Evolutionary conservation across 2,888 invertebrate genomes (phyloP), one percentile per base, ranked within the genome.

Genomic region (Pterostichus niger): DNA sequence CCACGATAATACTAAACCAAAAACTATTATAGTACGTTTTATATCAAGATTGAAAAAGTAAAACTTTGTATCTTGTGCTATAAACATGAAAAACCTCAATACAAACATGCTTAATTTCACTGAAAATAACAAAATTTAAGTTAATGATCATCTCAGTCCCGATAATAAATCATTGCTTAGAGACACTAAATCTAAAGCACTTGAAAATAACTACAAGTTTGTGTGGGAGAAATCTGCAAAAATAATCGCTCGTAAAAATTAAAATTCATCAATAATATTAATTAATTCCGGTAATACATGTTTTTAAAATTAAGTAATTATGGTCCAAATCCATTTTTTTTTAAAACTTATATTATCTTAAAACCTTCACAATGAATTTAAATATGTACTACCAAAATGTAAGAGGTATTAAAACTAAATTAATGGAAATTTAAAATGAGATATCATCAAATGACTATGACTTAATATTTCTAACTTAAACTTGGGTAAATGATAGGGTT

Each of bases 11-110:
- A 24, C 52, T 15, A 15, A 15, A 7, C 75, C 49, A 5, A 46
- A 54, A 76, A 76, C 52, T 54, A 54, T 76, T 6, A 76, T 76
- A 24, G 76, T 76, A 24, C 24, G 56, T 2, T 76, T 54, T 17
- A 52, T 17, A 0, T 52, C 54, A 33, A 52, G 54, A 76, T n/a
- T 54, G 11, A 35, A 33, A 31, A 76, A 52, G 24, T 31, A 54
- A 33, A 54, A 54, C 6, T 54, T 76, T 10, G 0, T 76, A 9
- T 6, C 76, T 24, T 11, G 13, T 31, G 76, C 54, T 1, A 11
- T 33, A 13, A 24, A 54, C 9, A 33, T 54, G n/a, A 76, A 76
- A 33, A 24, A 52, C 6, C 31, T 33, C 52, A 54, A 52, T 52
- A 9, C 76, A 0, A 52, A 7, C 11, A 44, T 15, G 5, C 9